Percentiles rank a stretch among this genome's conserved stretches.
Evolutionary conservation across 2,113 vertebrate species (phyloP).

Genomic region (Antechinus flavipes): DNA sequence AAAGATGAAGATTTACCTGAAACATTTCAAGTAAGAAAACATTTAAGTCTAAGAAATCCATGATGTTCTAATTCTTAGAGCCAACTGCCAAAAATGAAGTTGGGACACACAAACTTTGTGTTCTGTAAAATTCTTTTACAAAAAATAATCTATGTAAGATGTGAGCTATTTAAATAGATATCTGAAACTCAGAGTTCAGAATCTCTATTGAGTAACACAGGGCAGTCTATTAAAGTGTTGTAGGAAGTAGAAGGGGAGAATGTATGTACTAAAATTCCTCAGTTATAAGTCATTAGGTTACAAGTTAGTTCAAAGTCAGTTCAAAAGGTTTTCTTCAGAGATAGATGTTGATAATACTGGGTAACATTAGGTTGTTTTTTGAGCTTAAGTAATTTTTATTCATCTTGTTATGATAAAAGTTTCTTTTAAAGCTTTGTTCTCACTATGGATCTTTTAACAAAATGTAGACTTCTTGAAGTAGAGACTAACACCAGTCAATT

Average conservation of each 20-base stretch:
- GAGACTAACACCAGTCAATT: neutral
- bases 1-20: constrained; percentile 74
- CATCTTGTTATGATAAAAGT: neutral
- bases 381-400: neutral
- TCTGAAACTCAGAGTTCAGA: neutral
- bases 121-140: constrained; percentile 24
- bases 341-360: neutral
- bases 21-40: constrained; percentile 77
- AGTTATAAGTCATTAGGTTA: neutral
- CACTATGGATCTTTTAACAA: neutral
- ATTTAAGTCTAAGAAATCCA: constrained; percentile 42
- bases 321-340: neutral
- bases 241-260: neutral
- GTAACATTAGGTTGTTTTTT: neutral
- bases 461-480: neutral
- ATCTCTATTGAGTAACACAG: constrained; percentile 11
- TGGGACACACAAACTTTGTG: constrained; percentile 1
- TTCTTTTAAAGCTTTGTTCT: neutral
- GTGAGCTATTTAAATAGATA: constrained; percentile 37
- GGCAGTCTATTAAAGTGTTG: neutral
- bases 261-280: constrained; percentile 20
- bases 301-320: neutral
- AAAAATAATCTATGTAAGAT: constrained; percentile 29
- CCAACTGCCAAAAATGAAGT: constrained; percentile 33
- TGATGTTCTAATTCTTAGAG: constrained; percentile 17